These are phyloP conservation scores for Propithecus perrieri DNA, from an alignment of 2,797 vertebrate species.

Conservation along the genomic window DNA sequence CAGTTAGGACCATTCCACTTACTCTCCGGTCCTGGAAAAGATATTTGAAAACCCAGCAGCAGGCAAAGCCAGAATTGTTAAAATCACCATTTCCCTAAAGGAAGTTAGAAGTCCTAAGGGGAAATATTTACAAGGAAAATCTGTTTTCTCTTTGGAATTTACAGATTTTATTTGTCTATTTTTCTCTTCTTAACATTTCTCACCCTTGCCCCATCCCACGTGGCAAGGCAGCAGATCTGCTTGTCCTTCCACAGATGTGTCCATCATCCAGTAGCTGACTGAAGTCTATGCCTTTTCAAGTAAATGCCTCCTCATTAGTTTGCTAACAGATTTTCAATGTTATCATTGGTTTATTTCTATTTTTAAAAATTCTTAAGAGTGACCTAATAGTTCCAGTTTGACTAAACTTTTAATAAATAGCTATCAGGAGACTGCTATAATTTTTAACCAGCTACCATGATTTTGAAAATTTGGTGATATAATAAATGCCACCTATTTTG, in stretches of 20 bases:
- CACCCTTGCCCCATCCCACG: background rate
- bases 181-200: constrained; percentile 56
- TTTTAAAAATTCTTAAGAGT: background rate
- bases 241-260: background rate
- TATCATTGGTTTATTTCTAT: background rate
- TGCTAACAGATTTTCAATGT: background rate
- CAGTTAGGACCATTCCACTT: constrained; percentile 12
- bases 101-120: constrained; percentile 40
- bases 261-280: background rate
- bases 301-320: background rate
- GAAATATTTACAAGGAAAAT: constrained; percentile 54
- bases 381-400: background rate
- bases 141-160: constrained; percentile 72
- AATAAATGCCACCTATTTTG: background rate
- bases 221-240: background rate
- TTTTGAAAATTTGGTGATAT: background rate
- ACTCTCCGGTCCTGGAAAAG: constrained; percentile 56
- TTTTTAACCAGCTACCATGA: constrained; percentile 4
- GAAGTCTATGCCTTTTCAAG: background rate
- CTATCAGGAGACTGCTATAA: background rate
- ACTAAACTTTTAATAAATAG: background rate
- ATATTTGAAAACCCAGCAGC: constrained; percentile 53
- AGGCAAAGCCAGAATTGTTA: constrained; percentile 59
- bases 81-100: constrained; percentile 62
- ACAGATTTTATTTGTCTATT: constrained; percentile 74